These are phyloP conservation scores for Sweltsa coloradensis DNA, from an alignment of 1,140 invertebrate species.

Conservation along the genomic window DNA sequence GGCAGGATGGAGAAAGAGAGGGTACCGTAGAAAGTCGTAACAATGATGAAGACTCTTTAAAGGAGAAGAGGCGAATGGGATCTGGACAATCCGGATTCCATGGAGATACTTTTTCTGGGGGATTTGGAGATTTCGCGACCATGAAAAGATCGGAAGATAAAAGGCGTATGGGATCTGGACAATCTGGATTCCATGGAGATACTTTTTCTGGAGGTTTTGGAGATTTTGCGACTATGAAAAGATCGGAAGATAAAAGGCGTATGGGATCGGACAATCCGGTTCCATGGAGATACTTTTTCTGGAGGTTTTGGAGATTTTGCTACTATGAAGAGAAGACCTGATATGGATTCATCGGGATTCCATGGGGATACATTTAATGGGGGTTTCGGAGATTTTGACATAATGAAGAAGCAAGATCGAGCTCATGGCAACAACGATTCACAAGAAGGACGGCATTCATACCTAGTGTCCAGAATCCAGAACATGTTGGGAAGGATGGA, in stretches of 20 bases:
- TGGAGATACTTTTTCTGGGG: constrained; percentile 27
- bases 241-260: neutral
- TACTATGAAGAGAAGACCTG: constrained; percentile 28
- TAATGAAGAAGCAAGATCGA: constrained; percentile 31
- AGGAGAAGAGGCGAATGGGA: neutral
- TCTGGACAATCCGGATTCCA: constrained; percentile 21
- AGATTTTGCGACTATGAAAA: constrained; percentile 22
- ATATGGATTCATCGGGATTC: constrained; percentile 32
- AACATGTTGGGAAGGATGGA: constrained; percentile 19
- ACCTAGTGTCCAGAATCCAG: no score
- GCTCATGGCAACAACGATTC: no score
- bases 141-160: constrained; percentile 23
- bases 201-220: constrained; percentile 27
- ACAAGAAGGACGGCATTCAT: no score
- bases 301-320: constrained; percentile 23
- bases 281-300: constrained; percentile 28
- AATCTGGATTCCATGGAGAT: constrained; percentile 20
- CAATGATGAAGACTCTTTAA: neutral
- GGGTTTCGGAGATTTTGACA: constrained; percentile 36
- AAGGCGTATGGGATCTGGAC: constrained; percentile 9
- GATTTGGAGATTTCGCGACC: constrained; percentile 30
- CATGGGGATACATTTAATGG: constrained; percentile 32
- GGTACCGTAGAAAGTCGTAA: neutral
- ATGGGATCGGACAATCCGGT: constrained; percentile 17
- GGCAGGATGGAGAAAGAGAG: neutral